A percentile compares a stretch with the other conserved stretches of the same genome.
These are phyloP conservation scores for Protophormia terraenovae DNA, from an alignment of 2,888 invertebrate species.

Conservation along the genomic window DNA sequence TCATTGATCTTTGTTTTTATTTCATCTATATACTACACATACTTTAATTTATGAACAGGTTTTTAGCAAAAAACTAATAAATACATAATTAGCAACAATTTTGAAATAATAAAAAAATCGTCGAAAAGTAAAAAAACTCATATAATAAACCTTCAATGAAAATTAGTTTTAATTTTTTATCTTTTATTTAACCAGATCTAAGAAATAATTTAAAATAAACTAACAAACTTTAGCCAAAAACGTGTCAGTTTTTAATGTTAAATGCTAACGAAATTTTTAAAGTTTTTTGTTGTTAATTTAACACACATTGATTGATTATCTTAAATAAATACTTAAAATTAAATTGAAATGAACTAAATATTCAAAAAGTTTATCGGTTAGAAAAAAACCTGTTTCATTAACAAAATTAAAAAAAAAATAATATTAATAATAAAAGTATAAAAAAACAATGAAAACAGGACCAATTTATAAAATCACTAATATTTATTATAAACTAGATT, in stretches of 20 bases:
- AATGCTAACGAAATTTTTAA: background rate
- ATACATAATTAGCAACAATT: constrained; percentile 7
- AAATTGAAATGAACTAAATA: background rate
- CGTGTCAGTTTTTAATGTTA: background rate
- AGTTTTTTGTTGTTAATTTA: background rate
- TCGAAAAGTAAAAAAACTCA: background rate
- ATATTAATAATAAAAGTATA: too few species aligned
- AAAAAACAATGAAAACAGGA: too few species aligned
- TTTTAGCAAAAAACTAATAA: constrained; percentile 13
- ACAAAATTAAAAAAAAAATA: too few species aligned
- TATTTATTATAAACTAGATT: too few species aligned
- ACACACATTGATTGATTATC: constrained; percentile 7
- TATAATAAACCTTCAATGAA: constrained; percentile 1
- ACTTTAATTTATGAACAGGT: constrained; percentile 7
- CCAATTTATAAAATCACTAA: too few species aligned
- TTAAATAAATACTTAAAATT: background rate
- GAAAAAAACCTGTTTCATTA: too few species aligned
- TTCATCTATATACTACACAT: too few species aligned
- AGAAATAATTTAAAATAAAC: background rate
- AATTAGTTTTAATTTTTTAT: background rate
- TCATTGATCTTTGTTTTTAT: background rate
- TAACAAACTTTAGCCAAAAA: background rate
- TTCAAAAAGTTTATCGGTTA: background rate
- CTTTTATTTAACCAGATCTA: background rate
- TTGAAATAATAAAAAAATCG: background rate